A percentile compares a stretch with the other conserved stretches of the same genome.
Conservation (phyloP, 2,888 invertebrate genomes). For the Mythimna lalbum region DNA sequence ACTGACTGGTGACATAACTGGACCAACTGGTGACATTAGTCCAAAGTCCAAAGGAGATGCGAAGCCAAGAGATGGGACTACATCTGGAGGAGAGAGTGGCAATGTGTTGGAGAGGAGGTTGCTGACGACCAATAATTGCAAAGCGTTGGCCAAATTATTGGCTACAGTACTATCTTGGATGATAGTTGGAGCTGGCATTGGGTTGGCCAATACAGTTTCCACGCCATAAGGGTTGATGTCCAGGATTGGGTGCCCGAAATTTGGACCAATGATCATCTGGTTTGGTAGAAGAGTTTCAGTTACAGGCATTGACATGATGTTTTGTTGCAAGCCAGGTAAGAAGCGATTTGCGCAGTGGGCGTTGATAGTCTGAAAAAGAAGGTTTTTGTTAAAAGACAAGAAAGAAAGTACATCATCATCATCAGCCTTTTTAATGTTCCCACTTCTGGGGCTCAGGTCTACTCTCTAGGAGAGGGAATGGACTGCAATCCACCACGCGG, state of each 20-base stretch:
- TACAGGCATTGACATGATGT: conserved; percentile 54
- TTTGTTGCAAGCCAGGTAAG: conserved; percentile 66
- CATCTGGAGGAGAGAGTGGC: conserved; percentile 69
- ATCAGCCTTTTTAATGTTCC: no score
- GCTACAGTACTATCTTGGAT: conserved; percentile 83
- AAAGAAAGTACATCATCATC: no score
- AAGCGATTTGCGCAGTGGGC: conserved; percentile 76
- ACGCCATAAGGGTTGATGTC: conserved; percentile 61
- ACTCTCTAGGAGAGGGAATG: no score
- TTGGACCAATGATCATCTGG: conserved; percentile 66
- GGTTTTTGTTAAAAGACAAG: background rate
- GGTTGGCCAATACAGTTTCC: conserved; percentile 63
- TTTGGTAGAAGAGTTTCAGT: conserved; percentile 67
- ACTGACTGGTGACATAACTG: conserved; percentile 42
- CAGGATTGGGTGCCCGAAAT: conserved; percentile 48
- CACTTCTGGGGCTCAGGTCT: no score
- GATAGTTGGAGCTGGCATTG: conserved; percentile 69
- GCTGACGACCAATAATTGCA: conserved; percentile 82
- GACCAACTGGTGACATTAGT: conserved; percentile 24
- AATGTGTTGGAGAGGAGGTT: conserved; percentile 80
- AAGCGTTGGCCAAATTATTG: conserved; percentile 81
- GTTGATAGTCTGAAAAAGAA: conserved; percentile 70
- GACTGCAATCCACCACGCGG: no score
- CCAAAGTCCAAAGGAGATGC: conserved; percentile 59
- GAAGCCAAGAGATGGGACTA: conserved; percentile 54